These are phyloP conservation scores for Calcarius lapponicus DNA, from an alignment of 2,797 vertebrate genomes.

Conservation along the genomic window DNA sequence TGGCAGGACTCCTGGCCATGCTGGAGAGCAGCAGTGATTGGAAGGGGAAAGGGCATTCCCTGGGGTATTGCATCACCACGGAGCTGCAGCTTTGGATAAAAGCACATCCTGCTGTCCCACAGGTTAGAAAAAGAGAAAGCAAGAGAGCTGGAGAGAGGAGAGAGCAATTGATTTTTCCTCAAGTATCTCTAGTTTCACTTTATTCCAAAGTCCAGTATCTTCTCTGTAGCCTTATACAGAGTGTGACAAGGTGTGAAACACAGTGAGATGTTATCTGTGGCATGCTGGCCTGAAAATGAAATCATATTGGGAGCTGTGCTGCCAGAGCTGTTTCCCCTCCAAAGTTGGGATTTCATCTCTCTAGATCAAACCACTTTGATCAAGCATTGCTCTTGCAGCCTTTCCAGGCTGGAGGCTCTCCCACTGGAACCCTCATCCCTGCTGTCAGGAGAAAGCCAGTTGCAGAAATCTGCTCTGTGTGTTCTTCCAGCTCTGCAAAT, in stretches of 20 bases:
- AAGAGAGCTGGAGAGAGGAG: neutral
- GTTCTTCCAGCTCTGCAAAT: conserved; percentile 40
- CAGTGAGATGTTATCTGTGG: neutral
- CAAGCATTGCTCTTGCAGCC: neutral
- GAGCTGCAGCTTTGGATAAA: conserved; percentile 66
- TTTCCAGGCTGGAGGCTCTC: neutral
- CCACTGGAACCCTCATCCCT: neutral
- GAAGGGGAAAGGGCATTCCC: conserved; percentile 33
- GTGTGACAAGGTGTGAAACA: neutral
- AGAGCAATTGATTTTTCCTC: neutral
- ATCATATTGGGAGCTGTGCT: neutral
- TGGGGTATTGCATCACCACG: conserved; percentile 28
- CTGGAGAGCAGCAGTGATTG: conserved; percentile 21
- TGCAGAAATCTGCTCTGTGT: neutral
- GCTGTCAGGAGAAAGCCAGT: conserved; percentile 14
- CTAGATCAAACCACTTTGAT: conserved; percentile 3
- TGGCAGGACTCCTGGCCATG: conserved; percentile 58
- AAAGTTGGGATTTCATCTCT: neutral
- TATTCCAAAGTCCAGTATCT: neutral
- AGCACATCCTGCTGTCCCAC: neutral
- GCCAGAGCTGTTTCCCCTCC: neutral
- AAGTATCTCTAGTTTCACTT: neutral
- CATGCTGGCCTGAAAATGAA: neutral
- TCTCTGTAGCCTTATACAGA: neutral
- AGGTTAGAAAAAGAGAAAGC: conserved; percentile 57